Evolutionary conservation across 2,888 invertebrate species (phyloP).

Genomic region (Caenorhabditis plicata): DNA sequence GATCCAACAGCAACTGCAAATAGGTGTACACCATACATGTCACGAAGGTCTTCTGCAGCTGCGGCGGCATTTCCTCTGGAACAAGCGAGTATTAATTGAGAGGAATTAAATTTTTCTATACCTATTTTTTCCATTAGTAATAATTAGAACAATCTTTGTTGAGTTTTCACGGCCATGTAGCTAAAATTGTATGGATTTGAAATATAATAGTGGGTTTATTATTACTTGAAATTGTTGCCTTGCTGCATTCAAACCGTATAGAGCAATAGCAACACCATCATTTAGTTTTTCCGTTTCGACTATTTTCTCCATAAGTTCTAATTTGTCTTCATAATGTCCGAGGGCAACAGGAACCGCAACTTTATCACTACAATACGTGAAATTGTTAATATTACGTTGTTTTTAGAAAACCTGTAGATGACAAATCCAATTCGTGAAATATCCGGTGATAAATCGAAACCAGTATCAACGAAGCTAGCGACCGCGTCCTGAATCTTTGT

Average conservation of each 20-base stretch:
- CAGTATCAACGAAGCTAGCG: constrained; percentile 59
- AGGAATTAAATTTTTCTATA: too few relatives aligned
- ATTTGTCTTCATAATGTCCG: constrained; percentile 64
- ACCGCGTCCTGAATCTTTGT: too few relatives aligned
- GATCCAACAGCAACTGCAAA: constrained; percentile 60
- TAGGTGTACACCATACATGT: constrained; percentile 54
- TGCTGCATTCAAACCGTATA: constrained; percentile 62
- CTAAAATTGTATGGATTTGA: constrained; percentile 5
- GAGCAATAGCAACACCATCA: constrained; percentile 55
- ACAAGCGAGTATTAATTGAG: too few relatives aligned
- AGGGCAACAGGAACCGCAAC: constrained; percentile 63
- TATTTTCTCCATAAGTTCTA: constrained; percentile 61
- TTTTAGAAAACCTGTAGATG: constrained; percentile 49
- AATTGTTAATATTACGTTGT: neutral
- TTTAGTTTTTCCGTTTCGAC: constrained; percentile 53
- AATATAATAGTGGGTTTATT: neutral
- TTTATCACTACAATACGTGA: constrained; percentile 53
- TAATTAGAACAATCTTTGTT: constrained; percentile 55
- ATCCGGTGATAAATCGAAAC: constrained; percentile 63
- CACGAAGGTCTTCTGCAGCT: constrained; percentile 58
- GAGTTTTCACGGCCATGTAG: constrained; percentile 59
- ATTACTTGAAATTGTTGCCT: constrained; percentile 56
- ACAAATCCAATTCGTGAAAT: constrained; percentile 61
- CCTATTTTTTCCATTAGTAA: constrained; percentile 62
- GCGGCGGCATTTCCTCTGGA: constrained; percentile 62